Base-by-base conservation (phyloP, 2,888 invertebrate species). In the Dryococelus australis region DNA sequence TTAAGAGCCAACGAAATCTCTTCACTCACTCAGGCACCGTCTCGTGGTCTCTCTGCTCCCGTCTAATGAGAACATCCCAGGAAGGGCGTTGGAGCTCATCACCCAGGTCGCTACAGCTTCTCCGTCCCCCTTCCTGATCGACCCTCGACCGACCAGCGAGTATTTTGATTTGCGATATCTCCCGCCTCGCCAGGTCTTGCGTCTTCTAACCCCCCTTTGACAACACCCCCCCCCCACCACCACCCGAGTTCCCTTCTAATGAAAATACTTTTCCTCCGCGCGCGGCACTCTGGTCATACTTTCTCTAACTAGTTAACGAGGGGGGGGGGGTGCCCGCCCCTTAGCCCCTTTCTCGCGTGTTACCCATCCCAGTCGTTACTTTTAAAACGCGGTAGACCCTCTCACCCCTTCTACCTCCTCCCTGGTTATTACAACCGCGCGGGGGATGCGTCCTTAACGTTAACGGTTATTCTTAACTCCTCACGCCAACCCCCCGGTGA, bases 221-320 rank as follows among this genome's bases (percentile, higher is more conserved):
- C 65, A 24, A 65, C 65, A 65, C 10, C 20, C 65, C 24, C 6
- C 65, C 65, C 65, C 12, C 47, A 12, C 12, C 65, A 16, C 13
- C 24, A 65, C 65, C 65, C 65, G 65, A 83, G 83, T 83, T 83
- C 24, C 27, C 83, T 83, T 83, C 43, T 83, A 83, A 83, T 83
- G 83, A 83, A 83, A 83, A 83, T 83, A 83, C 83, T 83, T 83
- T 83, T 24, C 83, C 35, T 27, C 83, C 10, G 13, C 24, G 83
- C 83, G 28, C n/a, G n/a, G n/a, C 28, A 28, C 83, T 27, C 43
- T 24, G 0, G 12, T 83, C 43, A 20, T 83, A 83, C 83, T 83
- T 83, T 83, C 83, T 43, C 16, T 83, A 83, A 83, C 83, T 83
- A 83, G 83, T 83, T 83, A 83, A 65, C 65, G 65, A n/a, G n/a